Evolutionary conservation across 1,140 invertebrate species (phyloP), one percentile per base, ranked within the genome.

Genomic region (Papilio helenus): DNA sequence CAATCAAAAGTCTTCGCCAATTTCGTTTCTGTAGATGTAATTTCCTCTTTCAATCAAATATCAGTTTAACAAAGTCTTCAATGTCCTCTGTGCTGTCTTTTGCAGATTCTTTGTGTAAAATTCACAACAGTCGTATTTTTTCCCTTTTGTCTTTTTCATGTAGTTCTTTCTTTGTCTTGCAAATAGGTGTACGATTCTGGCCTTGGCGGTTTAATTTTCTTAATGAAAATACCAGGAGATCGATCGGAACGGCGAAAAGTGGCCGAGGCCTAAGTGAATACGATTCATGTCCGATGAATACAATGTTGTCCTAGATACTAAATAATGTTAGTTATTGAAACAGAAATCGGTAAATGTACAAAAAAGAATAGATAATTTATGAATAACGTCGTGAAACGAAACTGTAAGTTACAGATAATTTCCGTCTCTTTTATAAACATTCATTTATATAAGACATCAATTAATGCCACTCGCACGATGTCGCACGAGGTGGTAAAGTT

Each of bases 11-110:
- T 20, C 18, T 61, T 5, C 26, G n/a, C 2, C 55, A 77, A 77
- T 77, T 65, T 77, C 34, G 34, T 34, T 61, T 16, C 3, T 65
- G n/a, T 42, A 23, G 18, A n/a, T 77, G 55, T 20, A 61, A 76
- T 76, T 76, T 76, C 23, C 72, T 46, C 42, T 49, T 74, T 26
- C 42, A 74, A 74, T 74, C 72, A 74, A 29, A 51, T 29, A 55
- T 26, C 20, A 49, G 0, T 20, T 20, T 39, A 7, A 20, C n/a
- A 23, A 42, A 3, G 39, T 46, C 29, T 46, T 72, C n/a, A 29
- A 42, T 73, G 18, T 55, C 2, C 10, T 61, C 23, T 26, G n/a
- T 12, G 5, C 55, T n/a, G 55, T 20, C 18, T n/a, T 61, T 61
- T 4, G 8, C 12, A 14, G 3, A 61, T n/a, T 61, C 12, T 26